Percentiles rank a stretch among this genome's conserved stretches.
phyloP scores from a whole-genome alignment of 2,888 invertebrate genomes.

The Eristalis tenax region DNA sequence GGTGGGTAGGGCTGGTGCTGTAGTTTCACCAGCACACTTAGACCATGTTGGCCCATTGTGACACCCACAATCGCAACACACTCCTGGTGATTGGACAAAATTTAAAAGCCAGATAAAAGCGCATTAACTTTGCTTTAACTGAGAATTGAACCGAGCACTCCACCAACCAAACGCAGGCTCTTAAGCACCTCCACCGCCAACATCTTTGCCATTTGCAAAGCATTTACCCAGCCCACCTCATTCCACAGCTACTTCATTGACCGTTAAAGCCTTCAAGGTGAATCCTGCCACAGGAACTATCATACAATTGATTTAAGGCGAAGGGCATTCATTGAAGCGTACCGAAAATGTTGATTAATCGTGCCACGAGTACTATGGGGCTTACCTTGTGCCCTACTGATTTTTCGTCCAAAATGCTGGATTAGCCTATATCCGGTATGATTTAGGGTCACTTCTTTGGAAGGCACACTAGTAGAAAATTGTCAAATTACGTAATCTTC shows the following conservation, averaged over 20 bases:
- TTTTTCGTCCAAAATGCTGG: slow-evolving; percentile 58
- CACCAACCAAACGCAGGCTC: no score
- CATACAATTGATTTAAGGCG: slow-evolving; percentile 54
- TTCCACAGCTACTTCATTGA: background rate
- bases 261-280: background rate
- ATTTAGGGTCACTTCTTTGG: slow-evolving; percentile 59
- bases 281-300: background rate
- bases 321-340: slow-evolving; percentile 55
- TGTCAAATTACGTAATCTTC: slow-evolving; percentile 72
- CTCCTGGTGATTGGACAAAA: no score
- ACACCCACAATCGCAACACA: no score
- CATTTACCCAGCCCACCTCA: no score
- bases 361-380: slow-evolving; percentile 30
- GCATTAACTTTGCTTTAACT: no score
- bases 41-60: no score
- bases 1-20: no score
- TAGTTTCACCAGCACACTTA: no score
- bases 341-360: slow-evolving; percentile 62
- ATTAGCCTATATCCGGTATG: slow-evolving; percentile 72
- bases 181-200: no score
- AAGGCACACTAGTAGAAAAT: slow-evolving; percentile 65
- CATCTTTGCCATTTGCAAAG: no score
- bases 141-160: no score
- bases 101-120: no score
- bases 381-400: slow-evolving; percentile 69